Percentiles rank a stretch among this genome's conserved stretches.
Evolutionary conservation across 1,140 invertebrate species (phyloP).

Genomic region (Drosophila bocki): DNA sequence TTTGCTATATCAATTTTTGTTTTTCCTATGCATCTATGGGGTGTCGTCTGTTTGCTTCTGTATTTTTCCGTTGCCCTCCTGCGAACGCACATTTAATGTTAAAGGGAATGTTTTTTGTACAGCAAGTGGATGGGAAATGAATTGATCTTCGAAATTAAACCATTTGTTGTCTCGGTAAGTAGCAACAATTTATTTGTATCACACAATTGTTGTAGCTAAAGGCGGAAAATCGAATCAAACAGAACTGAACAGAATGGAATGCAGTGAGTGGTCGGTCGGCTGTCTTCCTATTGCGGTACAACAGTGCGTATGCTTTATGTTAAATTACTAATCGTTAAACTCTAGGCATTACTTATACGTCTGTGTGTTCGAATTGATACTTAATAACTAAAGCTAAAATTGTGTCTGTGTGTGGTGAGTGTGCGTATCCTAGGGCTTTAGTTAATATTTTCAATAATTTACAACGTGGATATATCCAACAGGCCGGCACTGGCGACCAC

Average conservation of each 20-base stretch:
- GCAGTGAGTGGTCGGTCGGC: slow-evolving; percentile 39
- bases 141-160: slow-evolving; percentile 41
- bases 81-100: slow-evolving; percentile 36
- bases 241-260: slow-evolving; percentile 51
- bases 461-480: slow-evolving; percentile 85
- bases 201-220: slow-evolving; percentile 72
- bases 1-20: slow-evolving; percentile 20
- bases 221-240: slow-evolving; percentile 32
- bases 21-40: slow-evolving; percentile 28
- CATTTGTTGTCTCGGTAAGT: slow-evolving; percentile 42
- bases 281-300: slow-evolving; percentile 62
- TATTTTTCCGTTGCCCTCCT: neutral
- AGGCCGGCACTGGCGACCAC: slow-evolving; percentile 67
- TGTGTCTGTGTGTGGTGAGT: slow-evolving; percentile 45
- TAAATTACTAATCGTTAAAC: slow-evolving; percentile 65
- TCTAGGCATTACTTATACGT: slow-evolving; percentile 46
- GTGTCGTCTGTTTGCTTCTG: neutral
- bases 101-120: slow-evolving; percentile 44
- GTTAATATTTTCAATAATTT: slow-evolving; percentile 83
- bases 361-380: slow-evolving; percentile 37
- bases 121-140: slow-evolving; percentile 54
- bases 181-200: slow-evolving; percentile 79
- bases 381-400: slow-evolving; percentile 81
- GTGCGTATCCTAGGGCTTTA: slow-evolving; percentile 50
- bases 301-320: slow-evolving; percentile 78